Evolutionary conservation across 2,797 vertebrate genomes (phyloP), one percentile per base, ranked within the genome.

Genomic region (Hafferia zeledoni): DNA sequence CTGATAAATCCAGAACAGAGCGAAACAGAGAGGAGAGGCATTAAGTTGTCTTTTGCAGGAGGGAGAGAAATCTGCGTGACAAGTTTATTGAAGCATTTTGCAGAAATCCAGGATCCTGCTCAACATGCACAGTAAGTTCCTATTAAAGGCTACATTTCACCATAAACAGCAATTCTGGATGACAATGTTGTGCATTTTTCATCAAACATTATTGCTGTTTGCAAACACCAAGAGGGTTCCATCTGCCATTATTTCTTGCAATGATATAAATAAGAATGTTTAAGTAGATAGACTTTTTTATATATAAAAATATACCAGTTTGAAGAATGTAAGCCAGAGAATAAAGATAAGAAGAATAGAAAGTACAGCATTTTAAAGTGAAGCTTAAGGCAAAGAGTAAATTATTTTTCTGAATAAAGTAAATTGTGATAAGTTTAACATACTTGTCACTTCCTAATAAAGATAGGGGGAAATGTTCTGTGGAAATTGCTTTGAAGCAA

Each of bases 81-180:
- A 84, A 74, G 46, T 89, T 90, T 87, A 92, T 70, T 76, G 87
- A 89, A 85, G 56, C 69, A 47, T 72, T 94, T 70, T 90, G 50
- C 77, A 72, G 63, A 90, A 95, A 95, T 81, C 44, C 14, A 25
- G 53, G 67, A 44, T 87, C 47, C 33, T 52, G 28, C 56, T 95
- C 74, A 76, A 82, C 3, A 3, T 25, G 86, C 25, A 59, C 35
- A 63, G 28, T 22, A 50, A 86, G 43, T 63, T 89, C 65, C 86
- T 93, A 87, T 67, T 87, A 93, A 90, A 82, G 77, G 55, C 43
- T 5, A 10, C 87, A 63, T 90, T 94, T 78, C 69, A 83, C 61
- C 65, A 86, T 76, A 88, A 93, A 63, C 30, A 76, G 81, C 65
- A 88, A 82, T 91, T 93, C n/a, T 63, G 46, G 31, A 63, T 90